phyloP scores from a whole-genome alignment of 2,113 vertebrate genomes.

The Cebus imitator region DNA sequence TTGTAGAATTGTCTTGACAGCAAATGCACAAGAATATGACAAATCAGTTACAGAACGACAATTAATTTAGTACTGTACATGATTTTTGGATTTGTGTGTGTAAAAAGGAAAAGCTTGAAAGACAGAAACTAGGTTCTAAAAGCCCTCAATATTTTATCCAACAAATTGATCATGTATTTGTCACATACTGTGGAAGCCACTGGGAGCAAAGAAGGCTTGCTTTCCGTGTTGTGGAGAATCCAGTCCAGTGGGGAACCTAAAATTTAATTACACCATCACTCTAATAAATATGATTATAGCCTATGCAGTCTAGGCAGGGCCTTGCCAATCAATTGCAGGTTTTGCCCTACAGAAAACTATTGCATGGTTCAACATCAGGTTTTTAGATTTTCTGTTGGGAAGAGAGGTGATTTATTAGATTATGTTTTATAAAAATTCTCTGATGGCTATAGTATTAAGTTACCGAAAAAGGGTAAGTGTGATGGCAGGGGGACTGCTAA shows the following conservation, averaged over 20 bases:
- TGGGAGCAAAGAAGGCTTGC: not conserved
- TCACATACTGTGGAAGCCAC: not conserved
- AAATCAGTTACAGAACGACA: not conserved
- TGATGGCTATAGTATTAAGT: not conserved
- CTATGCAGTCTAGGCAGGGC: not conserved
- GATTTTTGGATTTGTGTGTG: not conserved
- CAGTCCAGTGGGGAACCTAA: not conserved
- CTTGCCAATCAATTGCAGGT: not conserved
- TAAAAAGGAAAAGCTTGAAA: not conserved
- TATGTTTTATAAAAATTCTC: not conserved
- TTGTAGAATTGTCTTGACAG: not conserved
- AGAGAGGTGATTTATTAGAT: not conserved
- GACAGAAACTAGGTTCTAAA: not conserved
- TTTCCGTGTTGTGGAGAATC: not conserved
- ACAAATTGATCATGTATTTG: not conserved
- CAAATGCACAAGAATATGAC: not conserved
- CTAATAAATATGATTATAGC: not conserved
- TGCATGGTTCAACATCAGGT: not conserved
- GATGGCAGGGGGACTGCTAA: not conserved
- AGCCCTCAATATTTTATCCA: not conserved
- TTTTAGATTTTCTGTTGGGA: not conserved
- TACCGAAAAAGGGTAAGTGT: not conserved
- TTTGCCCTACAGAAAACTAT: not conserved
- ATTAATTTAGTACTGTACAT: not conserved
- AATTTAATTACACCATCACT: not conserved